A percentile compares a stretch with the other conserved stretches of the same genome.
phyloP scores from a whole-genome alignment of 2,113 vertebrate species.

The Hippoglossus stenolepis region DNA sequence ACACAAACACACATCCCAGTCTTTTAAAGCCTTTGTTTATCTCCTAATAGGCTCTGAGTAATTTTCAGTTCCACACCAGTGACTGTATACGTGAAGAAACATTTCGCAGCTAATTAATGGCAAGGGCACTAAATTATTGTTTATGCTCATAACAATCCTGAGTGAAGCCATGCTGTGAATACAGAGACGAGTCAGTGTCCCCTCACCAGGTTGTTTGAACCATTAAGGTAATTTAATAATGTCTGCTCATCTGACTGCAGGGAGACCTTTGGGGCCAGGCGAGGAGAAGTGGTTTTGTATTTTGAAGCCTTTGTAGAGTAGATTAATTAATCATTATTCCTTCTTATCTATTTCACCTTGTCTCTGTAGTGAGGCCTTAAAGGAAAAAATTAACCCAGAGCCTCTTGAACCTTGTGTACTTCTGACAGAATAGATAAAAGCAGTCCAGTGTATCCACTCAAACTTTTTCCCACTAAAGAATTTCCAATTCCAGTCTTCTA shows the following conservation, averaged over 20 bases:
- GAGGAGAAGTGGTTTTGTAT: conserved; percentile 5
- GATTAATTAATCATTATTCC: conserved; percentile 30
- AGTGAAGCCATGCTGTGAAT: not conserved
- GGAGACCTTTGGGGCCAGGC: conserved; percentile 14
- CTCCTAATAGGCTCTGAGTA: not conserved
- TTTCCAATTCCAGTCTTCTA: not conserved
- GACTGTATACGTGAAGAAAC: not conserved
- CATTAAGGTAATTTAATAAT: conserved; percentile 23
- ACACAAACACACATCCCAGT: conserved; percentile 36
- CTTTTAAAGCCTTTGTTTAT: conserved; percentile 32
- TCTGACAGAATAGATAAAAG: conserved; percentile 31
- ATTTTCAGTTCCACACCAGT: conserved; percentile 5
- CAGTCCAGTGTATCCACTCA: not conserved
- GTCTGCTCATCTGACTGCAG: conserved; percentile 22
- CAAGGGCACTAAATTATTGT: conserved; percentile 13
- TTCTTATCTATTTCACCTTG: conserved; percentile 4
- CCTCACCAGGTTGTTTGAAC: conserved; percentile 20
- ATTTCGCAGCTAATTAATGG: conserved; percentile 13
- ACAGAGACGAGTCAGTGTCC: not conserved
- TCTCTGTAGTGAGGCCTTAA: not conserved
- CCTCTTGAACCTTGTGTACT: not conserved
- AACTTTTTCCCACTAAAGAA: not conserved
- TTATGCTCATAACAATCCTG: not conserved
- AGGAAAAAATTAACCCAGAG: not conserved
- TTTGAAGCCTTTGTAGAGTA: not conserved